Evolutionary conservation across 92 coral and sea anemone species (phyloP), one percentile per base, ranked within the genome.

Genomic region (Pocillopora grandis): DNA sequence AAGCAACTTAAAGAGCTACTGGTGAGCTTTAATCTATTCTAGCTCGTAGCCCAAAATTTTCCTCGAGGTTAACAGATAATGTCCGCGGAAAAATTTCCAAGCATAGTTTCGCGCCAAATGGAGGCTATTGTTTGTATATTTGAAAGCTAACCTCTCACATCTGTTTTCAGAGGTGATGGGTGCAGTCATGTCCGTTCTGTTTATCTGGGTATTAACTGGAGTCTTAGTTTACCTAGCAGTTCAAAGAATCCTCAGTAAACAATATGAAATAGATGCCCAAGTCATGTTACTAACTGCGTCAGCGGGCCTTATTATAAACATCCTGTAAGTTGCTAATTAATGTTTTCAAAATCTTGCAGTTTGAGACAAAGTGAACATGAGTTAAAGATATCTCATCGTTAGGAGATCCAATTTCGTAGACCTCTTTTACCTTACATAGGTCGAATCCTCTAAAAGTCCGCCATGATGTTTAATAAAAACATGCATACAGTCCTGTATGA

Each of bases 171-270:
- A 95, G 98, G 98, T 95, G 77, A 93, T 95, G 98, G 98, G 98
- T 5, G 98, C 98, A 13, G 49, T 95, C n/a, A 58, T 95, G 75
- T 95, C 98, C 1, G 98, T 95, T 20, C 83, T 94, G 17, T 85
- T 95, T 2, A 95, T 95, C 80, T 95, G 98, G 98, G 95, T 95
- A 3, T 87, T 95, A 56, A 95, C 98, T 7, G 98, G 97, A 3
- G 93, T 95, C 18, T 73, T 95, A 59, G 98, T 95, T 21, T 95
- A 92, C 21, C 71, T 90, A 81, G 98, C 98, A 1, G 90, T 94
- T 10, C 95, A 90, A 36, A 83, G 98, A 76, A 88, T 95, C 49
- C 37, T 86, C 58, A 88, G 67, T 62, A 79, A 91, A 66, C 90
- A 94, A 16, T 94, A 94, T 76, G 92, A 94, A 18, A 83, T 95